Evolutionary conservation across 2,888 invertebrate genomes (phyloP), one percentile per base, ranked within the genome.

Genomic region (Eupithecia dodoneata): DNA sequence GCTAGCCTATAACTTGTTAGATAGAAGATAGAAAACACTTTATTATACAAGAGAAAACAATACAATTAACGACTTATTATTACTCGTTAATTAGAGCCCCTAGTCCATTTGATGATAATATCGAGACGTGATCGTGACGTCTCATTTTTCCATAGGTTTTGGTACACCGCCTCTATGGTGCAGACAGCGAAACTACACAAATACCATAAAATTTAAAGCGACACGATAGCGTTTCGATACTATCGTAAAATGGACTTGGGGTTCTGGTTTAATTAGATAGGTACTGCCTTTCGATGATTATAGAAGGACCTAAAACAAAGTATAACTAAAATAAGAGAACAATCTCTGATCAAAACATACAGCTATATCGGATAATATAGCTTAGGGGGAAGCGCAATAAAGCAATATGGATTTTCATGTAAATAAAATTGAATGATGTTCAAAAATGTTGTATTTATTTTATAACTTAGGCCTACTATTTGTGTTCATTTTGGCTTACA

Each of bases 371-470:
- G 45, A 70, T 49, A 70, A 70, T 70, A 70, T 47, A 45, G 18
- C 70, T 47, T 30, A 30, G 70, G 15, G 69, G 47, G 10, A 69
- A 69, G 76, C 75, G 75, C 65, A 47, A n/a, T 77, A 72, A 75
- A 75, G 70, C 55, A 71, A 41, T 76, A 76, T 72, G 44, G 71
- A 67, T 63, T 81, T 84, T 83, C 78, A 80, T 87, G 85, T 87
- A 86, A 87, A 87, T 88, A 89, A 85, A 89, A 75, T 71, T 78
- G 81, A 83, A 70, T 83, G 83, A 84, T 84, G 77, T 81, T 81
- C 69, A 74, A 70, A 66, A 45, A 72, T 76, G 13, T 79, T 81
- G 81, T 79, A 72, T 83, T 81, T 73, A 65, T 55, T 72, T 47
- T 67, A 6, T 44, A 59, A 41, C 41, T 2, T 66, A 66, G 12